Base-by-base conservation (phyloP, 2,888 invertebrate genomes). In the Ctena decussata region DNA sequence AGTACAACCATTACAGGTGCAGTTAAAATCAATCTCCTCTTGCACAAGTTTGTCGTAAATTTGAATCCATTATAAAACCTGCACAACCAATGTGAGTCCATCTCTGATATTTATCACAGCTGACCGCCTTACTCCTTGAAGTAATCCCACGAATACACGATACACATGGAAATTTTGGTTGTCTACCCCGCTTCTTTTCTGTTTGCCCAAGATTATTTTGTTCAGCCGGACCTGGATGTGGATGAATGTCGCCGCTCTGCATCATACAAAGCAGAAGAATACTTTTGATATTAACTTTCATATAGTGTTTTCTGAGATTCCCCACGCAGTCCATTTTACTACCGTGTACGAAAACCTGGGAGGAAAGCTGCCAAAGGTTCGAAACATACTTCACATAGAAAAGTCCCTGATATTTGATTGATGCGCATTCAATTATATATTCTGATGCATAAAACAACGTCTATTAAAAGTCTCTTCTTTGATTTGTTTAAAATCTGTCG, bases 191-290 rank as follows among this genome's bases (percentile, higher is more conserved):
- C 18, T 30, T 60, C 27, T 18, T 60, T 3, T 60, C 27, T 3
- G 6, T 27, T 60, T 27, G 24, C 3, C 6, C 6, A 11, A 24
- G 6, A 30, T 37, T 35, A 8, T 71, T 37, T 12, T 12, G n/a
- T 24, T 21, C 21, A 71, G 27, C 0, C 37, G 21, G 37, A 11
- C 37, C 37, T 8, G 41, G 70, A 21, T 24, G 24, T n/a, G 70
- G 70, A 37, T 70, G 70, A 70, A 71, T 41, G 41, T 71, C 71
- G 18, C 71, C 39, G 24, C 71, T 71, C n/a, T 71, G 71, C 39
- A 27, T 37, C 12, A 41, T 0, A n/a, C 41, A 37, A 15, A 71
- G 39, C 11, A 27, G 24, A 12, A 71, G n/a, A 0, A 41, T 0
- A 39, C 8, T 39, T 35, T 39, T 0, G 18, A 24, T 15, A 18